Conservation (phyloP, 1,140 invertebrate genomes). For the Drosophila miranda region DNA sequence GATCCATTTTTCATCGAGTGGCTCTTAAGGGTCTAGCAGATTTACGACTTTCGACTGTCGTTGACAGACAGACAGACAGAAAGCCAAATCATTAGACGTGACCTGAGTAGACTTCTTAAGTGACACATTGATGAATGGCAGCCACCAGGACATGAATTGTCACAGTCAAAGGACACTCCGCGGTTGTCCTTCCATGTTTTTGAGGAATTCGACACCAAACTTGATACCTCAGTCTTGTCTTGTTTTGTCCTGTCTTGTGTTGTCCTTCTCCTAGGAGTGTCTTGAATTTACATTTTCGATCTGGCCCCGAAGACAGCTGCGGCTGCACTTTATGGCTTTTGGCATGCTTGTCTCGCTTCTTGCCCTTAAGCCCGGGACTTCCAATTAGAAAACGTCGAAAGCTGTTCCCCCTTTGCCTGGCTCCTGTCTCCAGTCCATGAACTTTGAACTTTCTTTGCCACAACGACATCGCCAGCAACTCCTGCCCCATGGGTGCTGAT, state of each 20-base stretch:
- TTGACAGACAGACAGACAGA: constrained; percentile 40
- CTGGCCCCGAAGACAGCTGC: constrained; percentile 21
- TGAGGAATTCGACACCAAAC: too few species aligned
- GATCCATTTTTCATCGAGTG: not conserved
- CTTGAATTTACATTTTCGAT: constrained; percentile 36
- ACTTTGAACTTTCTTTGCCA: constrained; percentile 43
- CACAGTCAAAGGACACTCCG: constrained; percentile 18
- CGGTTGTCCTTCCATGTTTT: constrained; percentile 4
- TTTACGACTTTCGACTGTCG: constrained; percentile 31
- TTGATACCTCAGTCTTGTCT: not conserved
- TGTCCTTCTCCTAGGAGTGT: not conserved
- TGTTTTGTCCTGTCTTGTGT: not conserved
- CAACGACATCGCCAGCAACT: constrained; percentile 8
- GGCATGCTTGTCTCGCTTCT: too few species aligned
- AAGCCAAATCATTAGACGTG: constrained; percentile 49
- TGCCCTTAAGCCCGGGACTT: not conserved
- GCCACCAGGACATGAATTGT: not conserved
- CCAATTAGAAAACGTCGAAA: constrained; percentile 4
- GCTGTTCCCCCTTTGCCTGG: constrained; percentile 12
- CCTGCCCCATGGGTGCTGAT: constrained; percentile 15
- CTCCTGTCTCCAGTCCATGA: constrained; percentile 9
- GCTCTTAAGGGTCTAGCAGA: constrained; percentile 22
- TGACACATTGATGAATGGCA: constrained; percentile 69
- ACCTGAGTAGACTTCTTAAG: constrained; percentile 50
- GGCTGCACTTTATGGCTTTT: constrained; percentile 57